Percentiles rank a stretch among this genome's conserved stretches.
phyloP scores from a whole-genome alignment of 2,797 vertebrate species.

The Esox lucius region DNA sequence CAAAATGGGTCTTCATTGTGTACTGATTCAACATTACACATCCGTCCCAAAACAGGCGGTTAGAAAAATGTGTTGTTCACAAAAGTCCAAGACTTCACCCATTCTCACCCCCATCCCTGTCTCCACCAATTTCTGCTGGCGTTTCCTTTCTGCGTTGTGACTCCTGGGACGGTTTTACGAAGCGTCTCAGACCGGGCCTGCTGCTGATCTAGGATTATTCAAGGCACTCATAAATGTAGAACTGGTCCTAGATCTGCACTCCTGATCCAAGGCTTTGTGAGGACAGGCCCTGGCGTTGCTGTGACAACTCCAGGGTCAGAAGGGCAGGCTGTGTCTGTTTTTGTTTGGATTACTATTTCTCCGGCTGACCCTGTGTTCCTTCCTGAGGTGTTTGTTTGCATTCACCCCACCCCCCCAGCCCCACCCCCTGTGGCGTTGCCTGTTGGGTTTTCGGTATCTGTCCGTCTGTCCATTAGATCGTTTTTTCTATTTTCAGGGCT shows the following conservation, averaged over 20 bases:
- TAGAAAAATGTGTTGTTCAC: too few relatives aligned
- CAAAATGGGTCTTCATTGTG: too few relatives aligned
- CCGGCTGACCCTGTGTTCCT: slow-evolving; percentile 18
- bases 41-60: too few relatives aligned
- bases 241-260: neutral
- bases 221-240: neutral
- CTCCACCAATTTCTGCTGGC: neutral
- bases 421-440: slow-evolving; percentile 11
- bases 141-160: neutral
- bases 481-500: slow-evolving; percentile 16
- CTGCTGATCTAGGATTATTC: neutral
- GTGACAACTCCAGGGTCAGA: slow-evolving; percentile 8
- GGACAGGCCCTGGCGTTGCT: neutral
- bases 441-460: slow-evolving; percentile 25
- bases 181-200: neutral
- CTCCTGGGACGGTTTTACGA: neutral
- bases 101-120: neutral
- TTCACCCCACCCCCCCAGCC: too few relatives aligned
- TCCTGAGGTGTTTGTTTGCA: slow-evolving; percentile 24
- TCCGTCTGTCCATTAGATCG: slow-evolving; percentile 25
- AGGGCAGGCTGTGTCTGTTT: slow-evolving; percentile 29
- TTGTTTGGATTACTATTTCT: slow-evolving; percentile 36
- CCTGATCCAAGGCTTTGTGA: neutral
- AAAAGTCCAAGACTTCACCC: too few relatives aligned
- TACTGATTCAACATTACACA: too few relatives aligned